phyloP scores from a whole-genome alignment of 2,888 invertebrate genomes.

The Orthonychiurus folsomi region DNA sequence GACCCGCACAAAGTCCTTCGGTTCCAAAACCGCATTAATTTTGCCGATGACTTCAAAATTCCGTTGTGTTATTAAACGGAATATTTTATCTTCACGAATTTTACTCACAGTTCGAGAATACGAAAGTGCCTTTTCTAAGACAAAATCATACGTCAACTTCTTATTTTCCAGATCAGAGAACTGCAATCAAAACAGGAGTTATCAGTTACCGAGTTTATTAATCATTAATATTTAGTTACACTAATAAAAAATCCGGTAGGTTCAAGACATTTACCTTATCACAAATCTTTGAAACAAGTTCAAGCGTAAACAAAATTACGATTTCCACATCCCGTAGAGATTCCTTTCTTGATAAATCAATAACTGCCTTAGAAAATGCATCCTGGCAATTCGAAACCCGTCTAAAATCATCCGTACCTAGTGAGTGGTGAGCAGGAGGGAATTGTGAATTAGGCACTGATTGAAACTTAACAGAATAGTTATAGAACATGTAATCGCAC shows the following conservation, averaged over 20 bases:
- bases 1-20: conserved; percentile 29
- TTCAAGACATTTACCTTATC: conserved; percentile 19
- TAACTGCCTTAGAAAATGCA: conserved; percentile 27
- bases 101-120: conserved; percentile 29
- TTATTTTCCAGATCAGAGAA: conserved; percentile 23
- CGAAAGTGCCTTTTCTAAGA: conserved; percentile 31
- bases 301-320: conserved; percentile 33
- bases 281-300: conserved; percentile 31
- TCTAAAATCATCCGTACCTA: not conserved
- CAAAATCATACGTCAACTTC: conserved; percentile 24
- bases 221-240: not conserved
- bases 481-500: conserved; percentile 31
- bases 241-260: not conserved
- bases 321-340: conserved; percentile 31
- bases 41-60: conserved; percentile 39
- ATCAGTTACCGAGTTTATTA: too few relatives aligned
- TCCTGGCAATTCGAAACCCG: conserved; percentile 15
- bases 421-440: not conserved
- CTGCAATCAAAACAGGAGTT: conserved; percentile 24
- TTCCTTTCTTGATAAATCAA: conserved; percentile 37
- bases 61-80: conserved; percentile 28
- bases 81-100: conserved; percentile 33
- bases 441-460: not conserved
- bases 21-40: conserved; percentile 31
- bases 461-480: too few relatives aligned